These are phyloP conservation scores for Microtus pennsylvanicus DNA, from an alignment of 2,113 vertebrate species.

Conservation along the genomic window DNA sequence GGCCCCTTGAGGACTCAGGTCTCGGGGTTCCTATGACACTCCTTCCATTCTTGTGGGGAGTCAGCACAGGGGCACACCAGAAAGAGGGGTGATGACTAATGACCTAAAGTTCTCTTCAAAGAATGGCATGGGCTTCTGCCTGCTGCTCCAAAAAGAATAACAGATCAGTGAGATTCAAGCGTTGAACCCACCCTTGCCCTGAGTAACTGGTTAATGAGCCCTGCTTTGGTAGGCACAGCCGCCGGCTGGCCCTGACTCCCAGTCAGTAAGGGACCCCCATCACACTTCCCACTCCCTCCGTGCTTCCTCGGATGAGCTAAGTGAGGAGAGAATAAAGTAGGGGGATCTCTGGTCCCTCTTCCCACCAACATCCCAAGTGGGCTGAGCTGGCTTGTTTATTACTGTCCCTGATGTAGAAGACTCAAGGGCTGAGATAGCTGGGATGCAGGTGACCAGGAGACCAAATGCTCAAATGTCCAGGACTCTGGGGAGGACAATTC, in stretches of 20 bases:
- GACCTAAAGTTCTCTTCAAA: slow-evolving; percentile 81
- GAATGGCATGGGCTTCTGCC: slow-evolving; percentile 64
- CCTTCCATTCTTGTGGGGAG: not conserved
- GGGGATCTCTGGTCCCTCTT: not conserved
- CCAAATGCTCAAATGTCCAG: not conserved
- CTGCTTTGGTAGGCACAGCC: slow-evolving; percentile 79
- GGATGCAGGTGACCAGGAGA: not conserved
- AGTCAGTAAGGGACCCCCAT: not conserved
- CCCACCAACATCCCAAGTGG: not conserved
- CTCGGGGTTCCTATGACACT: not conserved
- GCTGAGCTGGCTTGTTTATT: not conserved
- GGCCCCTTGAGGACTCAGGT: accelerated
- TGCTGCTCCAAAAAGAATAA: slow-evolving; percentile 85
- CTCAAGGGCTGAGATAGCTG: not conserved
- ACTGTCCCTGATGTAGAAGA: not conserved
- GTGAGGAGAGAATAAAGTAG: slow-evolving; percentile 53
- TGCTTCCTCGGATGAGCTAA: slow-evolving; percentile 56
- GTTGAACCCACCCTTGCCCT: slow-evolving; percentile 62
- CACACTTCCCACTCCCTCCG: slow-evolving; percentile 15
- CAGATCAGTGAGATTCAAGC: slow-evolving; percentile 83
- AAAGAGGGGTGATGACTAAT: not conserved
- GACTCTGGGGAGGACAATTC: not conserved
- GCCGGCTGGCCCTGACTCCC: not conserved
- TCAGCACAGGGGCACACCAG: not conserved
- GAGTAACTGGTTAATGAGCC: slow-evolving; percentile 81